Percentiles rank a stretch among this genome's conserved stretches.
Conservation (phyloP, 2,888 invertebrate species). For the Drosophila seclusa region DNA sequence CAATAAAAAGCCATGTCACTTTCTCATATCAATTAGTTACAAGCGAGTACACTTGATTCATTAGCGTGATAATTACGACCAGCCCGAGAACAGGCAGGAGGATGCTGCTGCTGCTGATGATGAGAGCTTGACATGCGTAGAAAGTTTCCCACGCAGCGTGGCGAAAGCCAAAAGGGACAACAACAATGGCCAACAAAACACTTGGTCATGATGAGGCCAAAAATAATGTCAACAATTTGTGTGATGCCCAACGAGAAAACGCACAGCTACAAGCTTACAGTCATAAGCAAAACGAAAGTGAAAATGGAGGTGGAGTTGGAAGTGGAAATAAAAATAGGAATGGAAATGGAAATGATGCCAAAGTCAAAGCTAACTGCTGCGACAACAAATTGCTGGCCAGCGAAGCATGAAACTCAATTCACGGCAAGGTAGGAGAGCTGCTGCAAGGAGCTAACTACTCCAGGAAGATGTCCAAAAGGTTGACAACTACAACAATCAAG, state of each 20-base stretch:
- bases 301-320: slow-evolving; percentile 11
- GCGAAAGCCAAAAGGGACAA: slow-evolving; percentile 17
- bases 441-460: slow-evolving; percentile 22
- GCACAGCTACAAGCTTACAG: slow-evolving; percentile 54
- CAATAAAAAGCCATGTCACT: slow-evolving; percentile 63
- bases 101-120: slow-evolving; percentile 29
- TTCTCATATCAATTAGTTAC: slow-evolving; percentile 80
- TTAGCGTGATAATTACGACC: slow-evolving; percentile 79
- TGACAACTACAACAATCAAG: slow-evolving; percentile 31
- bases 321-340: slow-evolving; percentile 7
- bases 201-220: slow-evolving; percentile 56
- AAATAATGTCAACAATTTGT: slow-evolving; percentile 64
- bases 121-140: slow-evolving; percentile 58
- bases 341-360: slow-evolving; percentile 9
- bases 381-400: slow-evolving; percentile 74
- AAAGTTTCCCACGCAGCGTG: slow-evolving; percentile 63
- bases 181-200: slow-evolving; percentile 15
- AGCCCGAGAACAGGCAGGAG: slow-evolving; percentile 37
- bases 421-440: slow-evolving; percentile 43
- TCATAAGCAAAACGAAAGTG: slow-evolving; percentile 29
- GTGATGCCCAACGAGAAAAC: slow-evolving; percentile 6
- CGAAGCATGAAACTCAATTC: slow-evolving; percentile 74
- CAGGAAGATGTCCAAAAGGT: slow-evolving; percentile 16
- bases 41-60: slow-evolving; percentile 79
- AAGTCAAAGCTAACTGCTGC: slow-evolving; percentile 69